Base-by-base conservation (phyloP, 2,113 vertebrate genomes). In the Harpagus bidentatus region DNA sequence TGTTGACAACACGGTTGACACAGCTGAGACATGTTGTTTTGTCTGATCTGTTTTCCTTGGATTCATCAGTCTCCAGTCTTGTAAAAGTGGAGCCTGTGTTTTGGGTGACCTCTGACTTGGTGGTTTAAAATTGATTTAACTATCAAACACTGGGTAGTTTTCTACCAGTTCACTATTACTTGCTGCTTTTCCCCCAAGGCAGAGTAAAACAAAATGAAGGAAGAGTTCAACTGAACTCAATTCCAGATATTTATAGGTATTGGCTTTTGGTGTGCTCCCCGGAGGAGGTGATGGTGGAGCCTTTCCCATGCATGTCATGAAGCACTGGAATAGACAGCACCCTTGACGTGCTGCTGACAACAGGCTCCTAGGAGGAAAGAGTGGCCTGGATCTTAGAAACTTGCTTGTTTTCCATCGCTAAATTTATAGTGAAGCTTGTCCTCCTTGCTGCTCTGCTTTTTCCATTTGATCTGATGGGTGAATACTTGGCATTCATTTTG, bases 331-430 rank as follows among this genome's bases (percentile, higher is more conserved):
- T 9, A 26, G 83, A 12, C 1, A 0, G 29, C 0, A 58, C 32
- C 63, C 31, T 22, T 43, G 87, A 42, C 1, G 1, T 1, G 14
- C n/a, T 0, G 1, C 50, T 65, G 67, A 25, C 59, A 38, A 0
- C 29, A 2, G 32, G 77, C 48, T 61, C 32, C n/a, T 11, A 13
- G 26, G 43, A 40, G 78, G 52, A 34, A 29, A 8, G 53, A 10
- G 34, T 4, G 34, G 14, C 52, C 28, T 7, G 28, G 32, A 26
- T 29, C 62, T 76, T 22, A 10, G 28, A 36, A 29, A 66, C 59
- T 31, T 38, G 16, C 43, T 55, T 31, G 38, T 91, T 71, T 91
- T 21, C 21, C 76, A 55, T 7, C 2, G 2, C 70, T 43, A 2
- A 18, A 12, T 50, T 29, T 45, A 14, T 1, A 40, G 66, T 10